Evolutionary conservation across 2,797 vertebrate species (phyloP).

Genomic region (Poeciliopsis paucimaculata): DNA sequence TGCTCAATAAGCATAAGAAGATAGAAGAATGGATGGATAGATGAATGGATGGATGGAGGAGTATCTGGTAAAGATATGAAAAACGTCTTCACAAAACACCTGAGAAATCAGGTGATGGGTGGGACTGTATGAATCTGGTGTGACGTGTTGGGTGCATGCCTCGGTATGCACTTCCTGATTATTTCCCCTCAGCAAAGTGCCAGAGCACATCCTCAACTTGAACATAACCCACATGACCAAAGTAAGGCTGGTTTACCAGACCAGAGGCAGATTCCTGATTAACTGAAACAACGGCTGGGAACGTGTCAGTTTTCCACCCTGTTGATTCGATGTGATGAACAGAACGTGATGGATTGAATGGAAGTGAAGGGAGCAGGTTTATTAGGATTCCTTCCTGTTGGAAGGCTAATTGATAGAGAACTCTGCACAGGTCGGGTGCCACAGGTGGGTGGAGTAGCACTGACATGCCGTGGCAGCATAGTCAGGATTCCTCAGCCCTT

Average conservation of each 20-base stretch:
- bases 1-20: neutral
- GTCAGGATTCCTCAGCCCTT: constrained; percentile 70
- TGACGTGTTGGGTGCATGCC: neutral
- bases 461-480: constrained; percentile 64
- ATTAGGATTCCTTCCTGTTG: constrained; percentile 73
- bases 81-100: constrained; percentile 50
- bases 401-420: constrained; percentile 66
- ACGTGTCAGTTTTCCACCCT: constrained; percentile 76
- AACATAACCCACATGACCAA: constrained; percentile 45
- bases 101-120: constrained; percentile 49
- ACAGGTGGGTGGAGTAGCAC: constrained; percentile 69
- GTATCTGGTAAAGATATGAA: constrained; percentile 21
- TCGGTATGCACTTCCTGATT: constrained; percentile 14
- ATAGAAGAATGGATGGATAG: neutral
- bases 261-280: constrained; percentile 72
- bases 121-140: constrained; percentile 8
- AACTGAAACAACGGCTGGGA: constrained; percentile 67
- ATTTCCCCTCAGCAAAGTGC: constrained; percentile 30
- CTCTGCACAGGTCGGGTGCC: constrained; percentile 34
- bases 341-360: constrained; percentile 73
- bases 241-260: constrained; percentile 50
- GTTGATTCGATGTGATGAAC: constrained; percentile 64
- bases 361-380: constrained; percentile 80
- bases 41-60: neutral
- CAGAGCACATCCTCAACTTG: constrained; percentile 32